These are phyloP conservation scores for Therioaphis trifolii DNA, from an alignment of 2,888 invertebrate species.

Conservation along the genomic window DNA sequence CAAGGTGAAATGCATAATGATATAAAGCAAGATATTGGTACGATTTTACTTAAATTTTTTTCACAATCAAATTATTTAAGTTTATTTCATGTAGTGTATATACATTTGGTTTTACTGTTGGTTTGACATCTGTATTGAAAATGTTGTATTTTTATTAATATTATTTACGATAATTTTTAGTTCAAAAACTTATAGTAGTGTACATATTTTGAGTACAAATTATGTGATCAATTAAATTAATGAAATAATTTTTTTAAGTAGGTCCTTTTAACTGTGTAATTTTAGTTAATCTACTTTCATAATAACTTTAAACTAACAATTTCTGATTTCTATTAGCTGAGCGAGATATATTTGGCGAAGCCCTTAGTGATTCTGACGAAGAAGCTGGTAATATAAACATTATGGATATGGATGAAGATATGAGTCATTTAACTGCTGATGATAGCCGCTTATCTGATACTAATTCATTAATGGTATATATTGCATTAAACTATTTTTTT, in stretches of 20 bases:
- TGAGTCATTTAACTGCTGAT: conserved; percentile 78
- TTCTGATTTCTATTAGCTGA: conserved; percentile 73
- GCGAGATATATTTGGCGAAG: conserved; percentile 91
- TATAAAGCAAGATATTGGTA: conserved; percentile 66
- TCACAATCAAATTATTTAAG: neutral
- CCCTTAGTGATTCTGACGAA: conserved; percentile 91
- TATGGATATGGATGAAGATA: conserved; percentile 81
- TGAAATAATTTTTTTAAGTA: neutral
- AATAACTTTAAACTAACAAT: conserved; percentile 1
- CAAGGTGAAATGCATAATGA: conserved; percentile 65
- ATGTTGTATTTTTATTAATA: neutral
- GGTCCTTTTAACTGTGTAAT: no score
- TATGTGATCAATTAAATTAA: no score
- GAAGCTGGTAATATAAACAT: conserved; percentile 74
- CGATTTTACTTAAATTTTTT: neutral
- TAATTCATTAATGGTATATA: conserved; percentile 71
- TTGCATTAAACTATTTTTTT: neutral
- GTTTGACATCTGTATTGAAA: neutral
- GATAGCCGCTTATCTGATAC: conserved; percentile 79
- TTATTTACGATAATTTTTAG: neutral
- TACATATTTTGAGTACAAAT: no score
- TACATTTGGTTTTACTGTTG: no score
- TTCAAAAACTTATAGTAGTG: no score
- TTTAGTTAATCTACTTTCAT: neutral
- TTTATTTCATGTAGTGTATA: no score